phyloP scores from a whole-genome alignment of 64 coral and sea anemone genomes.

The Montipora sp. region DNA sequence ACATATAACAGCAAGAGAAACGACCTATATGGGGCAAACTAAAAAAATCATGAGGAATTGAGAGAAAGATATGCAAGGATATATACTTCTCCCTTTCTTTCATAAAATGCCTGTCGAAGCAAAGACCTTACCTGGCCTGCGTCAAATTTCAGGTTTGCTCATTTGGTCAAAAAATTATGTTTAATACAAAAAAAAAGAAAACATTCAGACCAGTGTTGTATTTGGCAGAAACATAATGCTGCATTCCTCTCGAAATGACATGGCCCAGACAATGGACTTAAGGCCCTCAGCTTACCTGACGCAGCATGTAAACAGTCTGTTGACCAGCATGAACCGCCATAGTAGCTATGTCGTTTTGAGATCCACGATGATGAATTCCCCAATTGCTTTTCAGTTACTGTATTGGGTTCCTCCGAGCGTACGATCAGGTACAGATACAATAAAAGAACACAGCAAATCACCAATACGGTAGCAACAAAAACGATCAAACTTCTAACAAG shows the following conservation, averaged over 20 bases:
- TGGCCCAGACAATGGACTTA: not conserved
- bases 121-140: too few species aligned
- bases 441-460: slow-evolving; percentile 54
- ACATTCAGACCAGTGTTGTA: not conserved
- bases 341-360: slow-evolving; percentile 2
- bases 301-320: slow-evolving; percentile 55
- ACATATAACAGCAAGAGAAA: too few species aligned
- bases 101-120: too few species aligned
- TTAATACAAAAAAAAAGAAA: not conserved
- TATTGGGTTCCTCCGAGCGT: not conserved
- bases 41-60: too few species aligned
- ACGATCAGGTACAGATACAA: slow-evolving; percentile 56
- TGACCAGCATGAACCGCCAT: slow-evolving; percentile 56
- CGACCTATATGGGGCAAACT: too few species aligned
- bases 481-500: slow-evolving; percentile 58
- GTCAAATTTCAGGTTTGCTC: not conserved
- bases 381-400: not conserved
- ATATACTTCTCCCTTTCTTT: too few species aligned
- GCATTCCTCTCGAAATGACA: not conserved
- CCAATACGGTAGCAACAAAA: slow-evolving; percentile 6
- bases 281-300: slow-evolving; percentile 11
- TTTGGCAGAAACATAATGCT: not conserved
- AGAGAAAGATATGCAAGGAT: too few species aligned
- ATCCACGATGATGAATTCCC: not conserved
- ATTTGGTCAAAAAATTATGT: not conserved